A percentile compares a stretch with the other conserved stretches of the same genome.
Evolutionary conservation across 2,113 vertebrate genomes (phyloP).

Genomic region (Bubo blakistoni): DNA sequence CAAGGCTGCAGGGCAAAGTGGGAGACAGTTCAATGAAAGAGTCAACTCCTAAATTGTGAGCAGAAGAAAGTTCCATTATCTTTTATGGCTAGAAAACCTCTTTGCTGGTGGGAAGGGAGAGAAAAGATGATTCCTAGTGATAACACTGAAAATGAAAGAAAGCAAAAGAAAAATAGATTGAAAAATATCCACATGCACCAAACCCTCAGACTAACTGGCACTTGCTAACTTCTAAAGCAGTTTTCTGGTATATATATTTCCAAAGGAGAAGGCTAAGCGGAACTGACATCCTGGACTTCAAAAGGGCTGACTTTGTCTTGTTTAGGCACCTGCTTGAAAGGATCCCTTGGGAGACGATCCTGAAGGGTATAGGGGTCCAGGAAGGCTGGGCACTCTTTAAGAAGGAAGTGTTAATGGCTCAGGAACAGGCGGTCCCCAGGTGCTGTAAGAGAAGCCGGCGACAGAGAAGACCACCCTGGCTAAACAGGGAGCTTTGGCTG

Average conservation of each 20-base stretch:
- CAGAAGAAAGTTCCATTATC: background rate
- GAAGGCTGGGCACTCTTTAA: too few species aligned
- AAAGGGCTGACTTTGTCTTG: too few species aligned
- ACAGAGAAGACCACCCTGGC: too few species aligned
- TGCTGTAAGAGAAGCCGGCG: too few species aligned
- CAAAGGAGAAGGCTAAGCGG: background rate
- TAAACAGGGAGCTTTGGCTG: too few species aligned
- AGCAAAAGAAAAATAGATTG: background rate
- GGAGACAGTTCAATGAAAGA: background rate
- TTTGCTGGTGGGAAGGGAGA: background rate
- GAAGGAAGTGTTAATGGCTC: too few species aligned
- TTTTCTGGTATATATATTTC: background rate
- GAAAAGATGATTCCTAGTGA: background rate
- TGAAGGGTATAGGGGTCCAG: too few species aligned
- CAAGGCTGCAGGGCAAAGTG: background rate
- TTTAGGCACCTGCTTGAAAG: too few species aligned
- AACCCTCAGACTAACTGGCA: background rate
- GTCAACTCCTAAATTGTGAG: background rate
- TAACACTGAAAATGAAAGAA: background rate
- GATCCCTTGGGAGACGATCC: too few species aligned
- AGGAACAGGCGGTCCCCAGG: too few species aligned
- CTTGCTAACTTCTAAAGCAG: background rate
- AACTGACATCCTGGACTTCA: too few species aligned
- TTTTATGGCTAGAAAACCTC: background rate
- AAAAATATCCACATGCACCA: background rate